Conservation (phyloP, 2,888 invertebrate species). For the Eilema griseolum region DNA sequence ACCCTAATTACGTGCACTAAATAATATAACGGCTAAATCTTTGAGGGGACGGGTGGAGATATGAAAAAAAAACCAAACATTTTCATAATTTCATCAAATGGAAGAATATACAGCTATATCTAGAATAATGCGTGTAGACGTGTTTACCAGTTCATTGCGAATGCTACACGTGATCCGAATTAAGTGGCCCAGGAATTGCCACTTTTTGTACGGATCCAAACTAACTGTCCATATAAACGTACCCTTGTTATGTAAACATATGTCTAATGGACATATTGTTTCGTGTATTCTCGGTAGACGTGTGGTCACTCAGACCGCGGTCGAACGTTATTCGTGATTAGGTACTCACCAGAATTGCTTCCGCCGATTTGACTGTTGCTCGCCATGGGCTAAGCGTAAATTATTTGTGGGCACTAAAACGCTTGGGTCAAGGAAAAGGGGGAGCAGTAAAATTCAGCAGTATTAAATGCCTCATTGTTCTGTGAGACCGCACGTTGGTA, state of each 20-base stretch:
- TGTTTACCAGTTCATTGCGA: constrained; percentile 70
- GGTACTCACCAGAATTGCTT: not conserved
- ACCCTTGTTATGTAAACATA: not conserved
- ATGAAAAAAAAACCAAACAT: not conserved
- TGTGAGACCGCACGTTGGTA: too few species aligned
- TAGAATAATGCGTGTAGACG: constrained; percentile 53
- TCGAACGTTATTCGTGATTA: not conserved
- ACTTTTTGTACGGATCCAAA: constrained; percentile 67
- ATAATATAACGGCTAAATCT: too few species aligned
- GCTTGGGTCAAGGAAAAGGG: too few species aligned
- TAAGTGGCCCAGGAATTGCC: constrained; percentile 57
- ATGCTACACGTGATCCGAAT: constrained; percentile 70
- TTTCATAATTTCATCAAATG: not conserved
- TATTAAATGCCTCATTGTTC: too few species aligned
- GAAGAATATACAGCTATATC: constrained; percentile 8
- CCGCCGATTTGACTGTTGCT: not conserved
- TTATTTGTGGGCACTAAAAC: not conserved
- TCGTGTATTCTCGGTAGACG: not conserved
- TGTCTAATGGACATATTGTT: not conserved
- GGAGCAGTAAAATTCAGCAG: too few species aligned
- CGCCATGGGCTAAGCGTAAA: not conserved
- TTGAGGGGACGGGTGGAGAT: too few species aligned
- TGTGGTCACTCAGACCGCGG: not conserved
- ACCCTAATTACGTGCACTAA: too few species aligned
- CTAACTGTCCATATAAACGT: constrained; percentile 53